phyloP scores from a whole-genome alignment of 2,113 vertebrate species.

The Cyrtonyx montezumae region DNA sequence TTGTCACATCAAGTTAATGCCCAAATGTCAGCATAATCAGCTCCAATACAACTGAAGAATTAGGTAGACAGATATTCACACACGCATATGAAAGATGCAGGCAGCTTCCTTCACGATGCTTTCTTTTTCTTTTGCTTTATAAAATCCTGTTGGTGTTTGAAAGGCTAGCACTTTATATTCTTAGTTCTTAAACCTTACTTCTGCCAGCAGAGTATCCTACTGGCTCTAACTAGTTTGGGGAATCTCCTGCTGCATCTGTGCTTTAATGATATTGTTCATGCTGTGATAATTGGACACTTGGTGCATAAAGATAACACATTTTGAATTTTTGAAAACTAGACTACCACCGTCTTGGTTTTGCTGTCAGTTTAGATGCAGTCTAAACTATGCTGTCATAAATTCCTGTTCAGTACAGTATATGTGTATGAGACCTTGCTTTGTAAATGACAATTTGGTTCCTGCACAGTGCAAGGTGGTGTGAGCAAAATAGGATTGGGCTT shows the following conservation, averaged over 20 bases:
- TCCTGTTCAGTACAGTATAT: neutral
- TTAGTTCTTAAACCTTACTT: neutral
- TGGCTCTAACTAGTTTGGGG: neutral
- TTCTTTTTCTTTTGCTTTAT: neutral
- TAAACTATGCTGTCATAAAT: neutral
- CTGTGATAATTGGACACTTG: neutral
- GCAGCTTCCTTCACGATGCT: neutral
- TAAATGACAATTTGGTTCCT: neutral
- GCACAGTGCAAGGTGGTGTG: neutral
- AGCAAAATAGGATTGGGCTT: neutral
- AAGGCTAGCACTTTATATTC: neutral
- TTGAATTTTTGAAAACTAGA: neutral
- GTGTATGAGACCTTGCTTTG: neutral
- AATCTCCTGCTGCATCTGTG: neutral
- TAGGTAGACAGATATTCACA: neutral
- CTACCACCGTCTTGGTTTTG: neutral
- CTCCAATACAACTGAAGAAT: neutral
- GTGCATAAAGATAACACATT: neutral
- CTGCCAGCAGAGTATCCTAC: neutral
- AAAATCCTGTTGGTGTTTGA: neutral
- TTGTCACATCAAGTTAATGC: neutral
- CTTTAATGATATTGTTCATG: neutral
- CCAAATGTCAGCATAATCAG: neutral
- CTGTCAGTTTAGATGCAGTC: neutral
- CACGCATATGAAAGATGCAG: neutral